Conservation (phyloP, 2,888 invertebrate genomes). For the Epirrhoe tristata region DNA sequence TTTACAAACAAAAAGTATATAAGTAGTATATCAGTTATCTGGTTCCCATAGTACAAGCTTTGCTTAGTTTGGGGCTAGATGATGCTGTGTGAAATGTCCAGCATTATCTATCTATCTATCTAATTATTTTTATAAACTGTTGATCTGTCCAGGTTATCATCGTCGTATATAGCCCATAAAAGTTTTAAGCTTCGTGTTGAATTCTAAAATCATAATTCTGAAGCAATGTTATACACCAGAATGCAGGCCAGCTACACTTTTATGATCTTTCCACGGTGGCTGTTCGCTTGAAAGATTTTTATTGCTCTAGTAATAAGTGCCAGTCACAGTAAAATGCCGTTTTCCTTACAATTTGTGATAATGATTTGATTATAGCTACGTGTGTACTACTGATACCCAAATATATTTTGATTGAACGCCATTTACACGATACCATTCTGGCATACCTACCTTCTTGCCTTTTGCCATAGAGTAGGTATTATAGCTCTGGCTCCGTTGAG, state of each 20-base stretch:
- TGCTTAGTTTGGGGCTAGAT: no score
- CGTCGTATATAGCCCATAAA: conserved; percentile 48
- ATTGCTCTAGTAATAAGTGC: conserved; percentile 55
- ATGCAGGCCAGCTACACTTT: conserved; percentile 22
- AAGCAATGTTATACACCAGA: conserved; percentile 33
- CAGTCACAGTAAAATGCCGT: conserved; percentile 43
- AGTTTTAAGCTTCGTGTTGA: conserved; percentile 22
- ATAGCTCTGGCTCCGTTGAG: no score
- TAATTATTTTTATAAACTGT: conserved; percentile 23
- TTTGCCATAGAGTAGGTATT: no score
- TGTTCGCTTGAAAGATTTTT: conserved; percentile 65
- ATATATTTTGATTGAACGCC: neutral
- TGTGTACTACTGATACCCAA: neutral
- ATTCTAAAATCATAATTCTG: conserved; percentile 24
- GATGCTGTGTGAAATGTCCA: no score
- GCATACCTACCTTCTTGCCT: no score
- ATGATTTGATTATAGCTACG: conserved; percentile 1
- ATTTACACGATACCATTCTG: no score
- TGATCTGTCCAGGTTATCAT: conserved; percentile 51
- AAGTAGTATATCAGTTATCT: no score
- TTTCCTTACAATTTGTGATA: conserved; percentile 30
- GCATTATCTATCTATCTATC: no score
- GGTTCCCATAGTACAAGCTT: no score
- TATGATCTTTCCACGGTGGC: conserved; percentile 55
- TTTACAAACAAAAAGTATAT: no score